phyloP scores from a whole-genome alignment of 2,113 vertebrate genomes.

The Boulengeromyrus knoepffleri region DNA sequence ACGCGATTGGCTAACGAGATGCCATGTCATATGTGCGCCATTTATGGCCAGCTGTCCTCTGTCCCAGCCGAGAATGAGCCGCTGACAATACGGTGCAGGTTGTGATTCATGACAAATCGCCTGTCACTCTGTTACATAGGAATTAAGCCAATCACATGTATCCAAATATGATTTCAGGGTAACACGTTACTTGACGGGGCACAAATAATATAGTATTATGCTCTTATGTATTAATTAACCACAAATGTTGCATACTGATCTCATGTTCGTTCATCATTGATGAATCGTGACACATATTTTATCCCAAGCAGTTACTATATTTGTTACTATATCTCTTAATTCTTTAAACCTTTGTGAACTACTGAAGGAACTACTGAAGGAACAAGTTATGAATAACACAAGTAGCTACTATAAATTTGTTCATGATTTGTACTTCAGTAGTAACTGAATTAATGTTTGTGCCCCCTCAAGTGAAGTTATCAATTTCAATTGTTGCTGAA shows the following conservation, averaged over 20 bases:
- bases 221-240: background rate
- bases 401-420: background rate
- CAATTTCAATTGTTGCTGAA: background rate
- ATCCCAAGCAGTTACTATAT: background rate
- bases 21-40: background rate
- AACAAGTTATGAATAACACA: background rate
- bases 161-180: background rate
- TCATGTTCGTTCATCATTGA: background rate
- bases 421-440: background rate
- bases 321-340: background rate
- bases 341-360: background rate
- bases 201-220: background rate
- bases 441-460: background rate
- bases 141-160: background rate
- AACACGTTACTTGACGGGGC: background rate
- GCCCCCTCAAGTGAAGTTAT: background rate
- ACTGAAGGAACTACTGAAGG: background rate
- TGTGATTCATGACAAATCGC: background rate
- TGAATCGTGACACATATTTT: background rate
- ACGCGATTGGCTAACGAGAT: background rate
- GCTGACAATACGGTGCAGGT: background rate
- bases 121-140: background rate
- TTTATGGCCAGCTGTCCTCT: background rate
- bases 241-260: background rate
- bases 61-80: background rate